phyloP scores from a whole-genome alignment of 1,140 invertebrate species.

The Mizuhopecten yessoensis region DNA sequence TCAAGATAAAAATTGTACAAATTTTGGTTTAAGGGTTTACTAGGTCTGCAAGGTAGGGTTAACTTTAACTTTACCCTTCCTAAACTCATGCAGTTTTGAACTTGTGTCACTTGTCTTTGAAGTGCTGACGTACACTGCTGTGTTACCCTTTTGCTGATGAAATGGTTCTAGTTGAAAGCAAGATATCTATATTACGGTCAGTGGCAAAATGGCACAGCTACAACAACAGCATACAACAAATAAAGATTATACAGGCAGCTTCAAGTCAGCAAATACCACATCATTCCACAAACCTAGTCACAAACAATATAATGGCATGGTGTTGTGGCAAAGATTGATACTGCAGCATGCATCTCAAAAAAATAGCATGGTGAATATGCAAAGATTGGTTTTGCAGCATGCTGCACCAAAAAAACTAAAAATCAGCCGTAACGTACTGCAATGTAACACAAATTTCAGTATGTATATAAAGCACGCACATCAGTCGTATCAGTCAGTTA shows the following conservation, averaged over 20 bases:
- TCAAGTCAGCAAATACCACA: not conserved
- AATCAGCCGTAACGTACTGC: slow-evolving; percentile 30
- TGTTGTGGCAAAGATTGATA: not conserved
- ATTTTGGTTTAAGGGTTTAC: too few species aligned
- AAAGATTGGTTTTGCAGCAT: not conserved
- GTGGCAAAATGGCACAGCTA: too few species aligned
- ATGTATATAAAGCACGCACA: not conserved
- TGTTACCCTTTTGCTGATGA: too few species aligned
- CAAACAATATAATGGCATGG: not conserved
- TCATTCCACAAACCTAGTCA: not conserved
- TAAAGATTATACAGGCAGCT: not conserved
- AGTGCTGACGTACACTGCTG: too few species aligned
- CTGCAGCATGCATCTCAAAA: not conserved
- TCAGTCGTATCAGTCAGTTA: slow-evolving; percentile 5
- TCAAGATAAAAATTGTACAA: too few species aligned
- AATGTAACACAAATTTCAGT: not conserved
- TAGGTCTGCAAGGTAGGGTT: too few species aligned
- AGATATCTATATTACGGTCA: too few species aligned
- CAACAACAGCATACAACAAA: not conserved
- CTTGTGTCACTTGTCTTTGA: too few species aligned
- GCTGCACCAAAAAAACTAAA: not conserved
- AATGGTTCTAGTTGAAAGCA: not conserved
- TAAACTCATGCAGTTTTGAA: too few species aligned
- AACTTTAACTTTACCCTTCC: too few species aligned
- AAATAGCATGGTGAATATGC: not conserved